These are phyloP conservation scores for Labeo rohita DNA, from an alignment of 2,113 vertebrate species.

Conservation along the genomic window DNA sequence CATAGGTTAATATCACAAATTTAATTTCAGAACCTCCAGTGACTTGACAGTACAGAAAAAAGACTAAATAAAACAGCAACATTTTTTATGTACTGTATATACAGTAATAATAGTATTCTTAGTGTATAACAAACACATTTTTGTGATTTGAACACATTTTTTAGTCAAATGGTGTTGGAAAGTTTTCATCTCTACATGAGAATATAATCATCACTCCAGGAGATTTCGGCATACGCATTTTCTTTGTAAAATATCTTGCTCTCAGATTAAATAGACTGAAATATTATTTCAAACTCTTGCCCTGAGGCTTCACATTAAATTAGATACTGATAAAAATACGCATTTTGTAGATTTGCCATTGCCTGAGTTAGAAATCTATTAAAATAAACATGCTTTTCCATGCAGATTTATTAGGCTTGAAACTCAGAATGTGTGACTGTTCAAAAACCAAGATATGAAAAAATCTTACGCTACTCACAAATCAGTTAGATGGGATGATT, in stretches of 20 bases:
- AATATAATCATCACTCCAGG: neutral
- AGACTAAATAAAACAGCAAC: neutral
- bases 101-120: neutral
- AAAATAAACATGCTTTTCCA: neutral
- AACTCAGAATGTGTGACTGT: neutral
- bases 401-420: slow-evolving; percentile 3
- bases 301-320: neutral
- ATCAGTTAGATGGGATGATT: neutral
- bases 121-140: neutral
- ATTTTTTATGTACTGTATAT: neutral
- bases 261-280: neutral
- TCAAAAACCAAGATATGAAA: slow-evolving; percentile 2
- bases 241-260: neutral
- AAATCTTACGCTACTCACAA: neutral
- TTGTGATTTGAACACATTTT: neutral
- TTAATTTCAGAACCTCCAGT: slow-evolving; percentile 23
- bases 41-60: slow-evolving; percentile 3
- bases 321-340: neutral
- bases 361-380: neutral
- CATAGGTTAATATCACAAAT: neutral
- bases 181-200: neutral
- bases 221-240: neutral
- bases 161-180: neutral
- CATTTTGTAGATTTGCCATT: neutral
- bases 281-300: neutral